Conservation (phyloP, 1,140 invertebrate genomes). For the Camponotus pennsylvanicus region DNA sequence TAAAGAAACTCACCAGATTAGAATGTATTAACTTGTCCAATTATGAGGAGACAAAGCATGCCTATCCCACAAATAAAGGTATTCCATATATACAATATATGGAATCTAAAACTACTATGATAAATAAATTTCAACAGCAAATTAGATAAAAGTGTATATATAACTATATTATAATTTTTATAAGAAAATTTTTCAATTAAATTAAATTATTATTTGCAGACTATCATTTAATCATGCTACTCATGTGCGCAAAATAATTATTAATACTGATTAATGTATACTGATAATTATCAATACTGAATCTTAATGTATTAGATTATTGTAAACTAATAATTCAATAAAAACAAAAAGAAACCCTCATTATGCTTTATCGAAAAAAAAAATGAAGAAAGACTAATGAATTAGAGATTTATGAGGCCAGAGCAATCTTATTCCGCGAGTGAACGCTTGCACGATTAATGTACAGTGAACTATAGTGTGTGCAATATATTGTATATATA, state of each 20-base stretch:
- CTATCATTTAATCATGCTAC: not conserved
- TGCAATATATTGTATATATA: not conserved
- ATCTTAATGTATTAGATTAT: not conserved
- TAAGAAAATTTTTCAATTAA: not conserved
- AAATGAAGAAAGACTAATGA: not conserved
- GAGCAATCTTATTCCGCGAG: slow-evolving; percentile 41
- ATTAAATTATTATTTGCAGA: not conserved
- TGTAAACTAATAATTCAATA: not conserved
- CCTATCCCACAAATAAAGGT: slow-evolving; percentile 25
- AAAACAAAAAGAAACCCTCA: slow-evolving; percentile 11
- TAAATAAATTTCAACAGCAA: not conserved
- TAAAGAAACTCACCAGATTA: not conserved
- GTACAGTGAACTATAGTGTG: not conserved
- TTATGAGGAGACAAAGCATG: slow-evolving; percentile 12
- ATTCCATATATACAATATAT: not conserved
- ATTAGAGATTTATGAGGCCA: slow-evolving; percentile 27
- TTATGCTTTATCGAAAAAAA: not conserved
- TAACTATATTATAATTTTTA: not conserved
- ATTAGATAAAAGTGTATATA: not conserved
- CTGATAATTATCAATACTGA: too few species aligned
- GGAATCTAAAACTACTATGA: not conserved
- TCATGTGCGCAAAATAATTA: not conserved
- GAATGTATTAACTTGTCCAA: not conserved
- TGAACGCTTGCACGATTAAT: not conserved
- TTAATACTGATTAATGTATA: not conserved